phyloP scores from a whole-genome alignment of 2,797 vertebrate genomes.

The Cryptoprocta ferox region DNA sequence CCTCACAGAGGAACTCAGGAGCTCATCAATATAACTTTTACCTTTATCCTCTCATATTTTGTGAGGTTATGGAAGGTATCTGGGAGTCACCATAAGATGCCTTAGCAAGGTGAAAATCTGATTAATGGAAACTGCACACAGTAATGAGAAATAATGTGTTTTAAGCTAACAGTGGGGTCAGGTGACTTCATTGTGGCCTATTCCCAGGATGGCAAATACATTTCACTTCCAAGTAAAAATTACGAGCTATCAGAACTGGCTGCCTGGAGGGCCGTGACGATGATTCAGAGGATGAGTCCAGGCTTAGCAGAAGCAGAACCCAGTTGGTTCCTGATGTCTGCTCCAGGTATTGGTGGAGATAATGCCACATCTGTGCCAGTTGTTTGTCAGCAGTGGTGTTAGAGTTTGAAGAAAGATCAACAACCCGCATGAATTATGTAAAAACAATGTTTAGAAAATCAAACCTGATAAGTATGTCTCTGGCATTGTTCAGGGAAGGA shows the following conservation, averaged over 20 bases:
- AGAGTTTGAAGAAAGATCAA: background rate
- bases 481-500: background rate
- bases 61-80: background rate
- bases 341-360: background rate
- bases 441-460: background rate
- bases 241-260: background rate
- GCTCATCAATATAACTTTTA: background rate
- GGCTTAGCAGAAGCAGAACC: background rate
- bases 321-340: background rate
- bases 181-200: slow-evolving; percentile 1
- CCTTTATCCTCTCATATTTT: background rate
- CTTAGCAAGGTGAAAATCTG: background rate
- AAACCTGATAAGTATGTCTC: background rate
- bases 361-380: background rate
- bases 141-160: slow-evolving; percentile 19
- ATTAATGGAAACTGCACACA: background rate
- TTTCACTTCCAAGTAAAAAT: slow-evolving; percentile 52
- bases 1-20: background rate
- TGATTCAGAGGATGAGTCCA: background rate
- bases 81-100: background rate
- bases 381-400: background rate
- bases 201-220: background rate
- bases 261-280: background rate
- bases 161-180: slow-evolving; percentile 2
- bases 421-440: background rate